Base-by-base conservation (phyloP, 2,888 invertebrate genomes). In the Ornithoptera alexandrae region DNA sequence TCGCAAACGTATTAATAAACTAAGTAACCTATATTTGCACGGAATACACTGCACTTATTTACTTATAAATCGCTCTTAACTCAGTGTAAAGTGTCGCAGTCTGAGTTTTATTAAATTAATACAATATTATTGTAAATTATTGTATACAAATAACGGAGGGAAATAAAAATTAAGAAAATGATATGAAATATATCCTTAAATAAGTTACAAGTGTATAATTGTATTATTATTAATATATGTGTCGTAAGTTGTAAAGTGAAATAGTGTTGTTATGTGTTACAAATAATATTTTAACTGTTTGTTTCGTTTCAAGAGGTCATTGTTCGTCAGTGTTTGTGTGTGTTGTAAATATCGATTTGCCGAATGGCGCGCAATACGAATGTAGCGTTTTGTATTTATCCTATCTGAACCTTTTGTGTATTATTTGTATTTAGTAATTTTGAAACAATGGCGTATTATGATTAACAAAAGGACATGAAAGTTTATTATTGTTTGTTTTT, bases 311-410 rank as follows among this genome's bases (percentile, higher is more conserved):
- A 77, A 81, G 79, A 79, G 88, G 88, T 88, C 88, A 88, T 84
- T 87, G 89, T 85, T 82, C 85, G 79, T 73, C 75, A 73, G 75
- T 72, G 72, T 74, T 76, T 75, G 76, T 79, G 80, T 80, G 77
- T 83, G 84, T 84, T 82, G 84, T 70, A 61, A 70, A 83, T 89
- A 91, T 91, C 85, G 91, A 91, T 91, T 88, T 81, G 62, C 69
- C 62, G 72, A 77, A 85, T 81, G 87, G 88, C 92, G 91, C 84
- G 90, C 72, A 75, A 76, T 88, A 88, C 74, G 72, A 84, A 85
- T 72, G 74, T 79, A 76, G 70, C 64, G 68, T 71, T 71, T 71
- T 70, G 64, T 71, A 15, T 68, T 66, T 53, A 64, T 63, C 10
- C 20, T 56, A 20, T 36, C 60, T 69, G 57, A 57, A 67, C 62